A percentile compares a stretch with the other conserved stretches of the same genome.
These are phyloP conservation scores for Drosophila mimica DNA, from an alignment of 2,888 invertebrate species.

Conservation along the genomic window DNA sequence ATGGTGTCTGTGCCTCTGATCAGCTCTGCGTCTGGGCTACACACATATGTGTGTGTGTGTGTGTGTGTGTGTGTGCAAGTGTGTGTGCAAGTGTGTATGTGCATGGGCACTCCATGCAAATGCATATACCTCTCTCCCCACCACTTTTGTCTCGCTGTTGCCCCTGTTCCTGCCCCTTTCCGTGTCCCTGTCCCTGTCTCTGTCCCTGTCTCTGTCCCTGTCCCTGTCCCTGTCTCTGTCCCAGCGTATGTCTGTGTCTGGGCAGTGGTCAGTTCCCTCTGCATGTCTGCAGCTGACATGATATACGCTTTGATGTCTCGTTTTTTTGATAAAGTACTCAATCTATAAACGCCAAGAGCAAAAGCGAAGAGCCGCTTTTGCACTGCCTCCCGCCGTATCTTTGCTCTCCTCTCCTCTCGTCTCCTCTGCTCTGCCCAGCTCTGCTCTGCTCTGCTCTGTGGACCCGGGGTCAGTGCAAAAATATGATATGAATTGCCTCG, in stretches of 20 bases:
- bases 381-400: slow-evolving; percentile 22
- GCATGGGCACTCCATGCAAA: slow-evolving; percentile 44
- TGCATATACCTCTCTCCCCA: slow-evolving; percentile 11
- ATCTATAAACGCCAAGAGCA: slow-evolving; percentile 79
- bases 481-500: slow-evolving; percentile 73
- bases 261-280: slow-evolving; percentile 26
- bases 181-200: neutral
- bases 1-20: slow-evolving; percentile 35
- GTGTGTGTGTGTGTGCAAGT: neutral
- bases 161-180: neutral
- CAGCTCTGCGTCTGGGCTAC: neutral
- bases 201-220: neutral
- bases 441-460: neutral
- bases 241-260: slow-evolving; percentile 1
- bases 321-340: slow-evolving; percentile 80
- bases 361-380: slow-evolving; percentile 61
- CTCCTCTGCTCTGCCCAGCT: too few relatives aligned
- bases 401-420: neutral
- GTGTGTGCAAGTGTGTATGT: neutral
- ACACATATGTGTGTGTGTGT: neutral
- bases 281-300: slow-evolving; percentile 72
- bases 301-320: slow-evolving; percentile 79
- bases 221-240: neutral
- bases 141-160: neutral
- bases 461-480: slow-evolving; percentile 66